Percentiles rank a stretch among this genome's conserved stretches.
Conservation (phyloP, 1,140 invertebrate genomes). For the Eriosoma lanigerum region DNA sequence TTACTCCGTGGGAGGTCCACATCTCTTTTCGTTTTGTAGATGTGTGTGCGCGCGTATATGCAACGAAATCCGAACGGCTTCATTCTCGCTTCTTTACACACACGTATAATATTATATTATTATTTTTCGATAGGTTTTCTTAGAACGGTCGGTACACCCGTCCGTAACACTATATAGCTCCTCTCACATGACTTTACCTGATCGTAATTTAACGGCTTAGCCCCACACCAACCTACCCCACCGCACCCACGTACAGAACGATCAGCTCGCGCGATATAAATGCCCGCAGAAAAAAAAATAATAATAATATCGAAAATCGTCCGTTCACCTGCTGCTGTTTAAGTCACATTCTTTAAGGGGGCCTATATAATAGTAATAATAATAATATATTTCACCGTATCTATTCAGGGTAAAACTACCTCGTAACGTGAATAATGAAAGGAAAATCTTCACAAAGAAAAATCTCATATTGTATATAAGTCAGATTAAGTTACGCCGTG, state of each 20-base stretch:
- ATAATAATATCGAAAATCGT: slow-evolving; percentile 12
- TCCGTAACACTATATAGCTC: neutral
- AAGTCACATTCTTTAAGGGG: slow-evolving; percentile 41
- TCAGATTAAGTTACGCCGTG: slow-evolving; percentile 35
- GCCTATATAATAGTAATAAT: neutral
- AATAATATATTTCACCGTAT: neutral
- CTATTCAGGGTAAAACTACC: neutral
- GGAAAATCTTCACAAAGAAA: slow-evolving; percentile 22
- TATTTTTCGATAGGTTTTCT: slow-evolving; percentile 20
- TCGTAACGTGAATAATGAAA: slow-evolving; percentile 11
- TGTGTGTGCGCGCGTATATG: slow-evolving; percentile 3
- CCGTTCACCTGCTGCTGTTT: slow-evolving; percentile 11
- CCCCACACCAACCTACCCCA: neutral
- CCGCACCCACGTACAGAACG: no score
- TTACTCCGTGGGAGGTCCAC: slow-evolving; percentile 35
- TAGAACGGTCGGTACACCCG: neutral
- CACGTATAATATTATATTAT: no score
- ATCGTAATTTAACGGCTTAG: slow-evolving; percentile 42
- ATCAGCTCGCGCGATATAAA: neutral
- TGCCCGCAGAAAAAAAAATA: slow-evolving; percentile 13
- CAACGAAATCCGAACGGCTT: slow-evolving; percentile 37
- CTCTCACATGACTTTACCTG: slow-evolving; percentile 34
- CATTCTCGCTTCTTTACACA: slow-evolving; percentile 37
- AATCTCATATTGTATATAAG: slow-evolving; percentile 30
- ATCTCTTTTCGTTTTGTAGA: slow-evolving; percentile 6